These are phyloP conservation scores for Clostera curtula DNA, from an alignment of 2,888 invertebrate species.

Conservation along the genomic window DNA sequence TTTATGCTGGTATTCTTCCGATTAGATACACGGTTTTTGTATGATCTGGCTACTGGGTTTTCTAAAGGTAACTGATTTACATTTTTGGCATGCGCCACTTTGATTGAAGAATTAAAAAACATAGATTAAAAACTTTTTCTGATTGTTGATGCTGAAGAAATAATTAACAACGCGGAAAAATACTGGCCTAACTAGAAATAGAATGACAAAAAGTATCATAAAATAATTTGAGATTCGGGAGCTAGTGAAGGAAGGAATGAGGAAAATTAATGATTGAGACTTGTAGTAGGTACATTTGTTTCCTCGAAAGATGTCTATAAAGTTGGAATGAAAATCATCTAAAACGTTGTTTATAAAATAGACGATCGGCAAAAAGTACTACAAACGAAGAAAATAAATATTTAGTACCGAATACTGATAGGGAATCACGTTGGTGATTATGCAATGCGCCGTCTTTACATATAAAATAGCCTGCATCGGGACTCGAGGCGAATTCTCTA, in stretches of 20 bases:
- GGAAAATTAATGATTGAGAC: too few relatives aligned
- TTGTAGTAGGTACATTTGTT: too few relatives aligned
- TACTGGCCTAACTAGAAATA: too few relatives aligned
- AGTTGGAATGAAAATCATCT: constrained; percentile 12
- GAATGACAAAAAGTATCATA: too few relatives aligned
- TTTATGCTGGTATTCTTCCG: constrained; percentile 31
- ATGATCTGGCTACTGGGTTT: constrained; percentile 22
- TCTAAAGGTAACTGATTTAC: constrained; percentile 6
- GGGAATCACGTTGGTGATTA: constrained; percentile 68
- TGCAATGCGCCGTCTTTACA: constrained; percentile 67
- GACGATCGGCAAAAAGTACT: constrained; percentile 40
- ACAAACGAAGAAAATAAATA: constrained; percentile 59
- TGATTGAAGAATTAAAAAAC: constrained; percentile 1
- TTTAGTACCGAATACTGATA: constrained; percentile 65
- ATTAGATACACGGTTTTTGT: constrained; percentile 22
- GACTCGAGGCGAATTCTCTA: constrained; percentile 61
- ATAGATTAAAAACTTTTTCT: not conserved
- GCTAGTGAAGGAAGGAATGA: too few relatives aligned
- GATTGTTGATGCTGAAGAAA: not conserved
- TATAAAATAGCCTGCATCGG: constrained; percentile 68
- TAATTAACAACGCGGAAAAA: not conserved
- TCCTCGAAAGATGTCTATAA: too few relatives aligned
- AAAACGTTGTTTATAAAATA: constrained; percentile 25
- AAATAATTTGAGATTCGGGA: too few relatives aligned
- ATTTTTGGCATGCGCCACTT: constrained; percentile 2